phyloP scores from a whole-genome alignment of 2,888 invertebrate genomes.

The Tolmerus cingulatus region DNA sequence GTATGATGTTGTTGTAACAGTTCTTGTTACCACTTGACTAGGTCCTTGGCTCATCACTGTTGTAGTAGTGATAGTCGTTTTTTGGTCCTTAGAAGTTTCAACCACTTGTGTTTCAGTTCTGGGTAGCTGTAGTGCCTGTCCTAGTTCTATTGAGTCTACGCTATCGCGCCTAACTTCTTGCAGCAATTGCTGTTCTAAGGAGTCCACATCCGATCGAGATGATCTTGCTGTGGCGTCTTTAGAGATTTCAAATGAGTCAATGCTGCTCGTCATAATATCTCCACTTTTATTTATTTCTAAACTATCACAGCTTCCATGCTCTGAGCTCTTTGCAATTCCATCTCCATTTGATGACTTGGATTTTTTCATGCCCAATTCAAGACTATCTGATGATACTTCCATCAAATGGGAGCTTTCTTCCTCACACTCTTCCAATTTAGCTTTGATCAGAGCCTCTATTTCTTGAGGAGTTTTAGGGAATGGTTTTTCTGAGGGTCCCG shows the following conservation, averaged over 20 bases:
- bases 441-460: slow-evolving; percentile 61
- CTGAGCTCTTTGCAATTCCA: slow-evolving; percentile 64
- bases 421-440: slow-evolving; percentile 59
- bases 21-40: slow-evolving; percentile 45
- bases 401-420: slow-evolving; percentile 63
- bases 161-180: slow-evolving; percentile 59
- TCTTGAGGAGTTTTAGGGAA: slow-evolving; percentile 52
- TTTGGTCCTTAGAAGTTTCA: slow-evolving; percentile 52
- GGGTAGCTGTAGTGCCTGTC: slow-evolving; percentile 52
- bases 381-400: slow-evolving; percentile 71
- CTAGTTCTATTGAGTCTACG: slow-evolving; percentile 61
- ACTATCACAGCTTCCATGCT: slow-evolving; percentile 73
- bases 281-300: slow-evolving; percentile 70
- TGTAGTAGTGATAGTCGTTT: slow-evolving; percentile 53
- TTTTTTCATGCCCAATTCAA: slow-evolving; percentile 62
- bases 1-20: slow-evolving; percentile 52
- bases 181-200: slow-evolving; percentile 58
- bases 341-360: slow-evolving; percentile 56
- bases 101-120: slow-evolving; percentile 55
- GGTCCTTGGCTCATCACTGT: slow-evolving; percentile 49
- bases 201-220: slow-evolving; percentile 57
- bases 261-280: slow-evolving; percentile 68
- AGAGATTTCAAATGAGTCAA: slow-evolving; percentile 64
- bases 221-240: slow-evolving; percentile 61
- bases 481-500: slow-evolving; percentile 38